phyloP scores from a whole-genome alignment of 1,140 invertebrate genomes.

The Venturia canescens region DNA sequence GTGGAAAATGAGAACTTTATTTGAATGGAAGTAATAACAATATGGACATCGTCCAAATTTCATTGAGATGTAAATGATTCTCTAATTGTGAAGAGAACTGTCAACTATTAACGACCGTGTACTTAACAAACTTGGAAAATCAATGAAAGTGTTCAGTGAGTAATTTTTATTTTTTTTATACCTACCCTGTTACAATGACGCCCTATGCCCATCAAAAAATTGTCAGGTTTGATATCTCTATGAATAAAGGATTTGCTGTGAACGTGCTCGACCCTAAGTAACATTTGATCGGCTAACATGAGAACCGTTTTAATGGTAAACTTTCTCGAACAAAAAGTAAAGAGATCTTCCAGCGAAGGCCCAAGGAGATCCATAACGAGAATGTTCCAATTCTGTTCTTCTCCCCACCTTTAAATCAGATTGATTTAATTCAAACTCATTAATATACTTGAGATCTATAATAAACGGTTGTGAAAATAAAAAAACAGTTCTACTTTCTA shows the following conservation, averaged over 20 bases:
- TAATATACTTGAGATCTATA: too few species aligned
- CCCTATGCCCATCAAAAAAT: constrained; percentile 98
- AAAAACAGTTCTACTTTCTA: too few species aligned
- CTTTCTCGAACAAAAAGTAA: constrained; percentile 96
- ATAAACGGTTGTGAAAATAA: too few species aligned
- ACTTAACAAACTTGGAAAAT: too few species aligned
- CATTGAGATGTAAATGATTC: neutral
- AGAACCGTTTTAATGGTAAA: constrained; percentile 99
- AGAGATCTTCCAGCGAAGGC: constrained; percentile 96
- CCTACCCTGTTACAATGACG: constrained; percentile 93
- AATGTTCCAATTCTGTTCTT: constrained; percentile 96
- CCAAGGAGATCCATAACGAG: constrained; percentile 98
- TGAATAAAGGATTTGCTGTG: constrained; percentile 98
- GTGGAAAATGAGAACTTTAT: constrained; percentile 50
- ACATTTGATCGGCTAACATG: constrained; percentile 97
- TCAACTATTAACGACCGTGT: too few species aligned
- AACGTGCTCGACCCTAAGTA: constrained; percentile 93
- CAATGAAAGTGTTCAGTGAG: too few species aligned
- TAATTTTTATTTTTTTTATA: neutral
- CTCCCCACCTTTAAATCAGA: constrained; percentile 84
- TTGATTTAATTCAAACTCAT: neutral
- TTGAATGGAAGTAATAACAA: neutral
- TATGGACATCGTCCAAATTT: too few species aligned
- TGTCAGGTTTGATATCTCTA: constrained; percentile 97
- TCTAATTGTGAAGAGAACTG: too few species aligned